These are phyloP conservation scores for Sphyrna mokarran DNA, from an alignment of 2,113 vertebrate genomes.

Conservation along the genomic window DNA sequence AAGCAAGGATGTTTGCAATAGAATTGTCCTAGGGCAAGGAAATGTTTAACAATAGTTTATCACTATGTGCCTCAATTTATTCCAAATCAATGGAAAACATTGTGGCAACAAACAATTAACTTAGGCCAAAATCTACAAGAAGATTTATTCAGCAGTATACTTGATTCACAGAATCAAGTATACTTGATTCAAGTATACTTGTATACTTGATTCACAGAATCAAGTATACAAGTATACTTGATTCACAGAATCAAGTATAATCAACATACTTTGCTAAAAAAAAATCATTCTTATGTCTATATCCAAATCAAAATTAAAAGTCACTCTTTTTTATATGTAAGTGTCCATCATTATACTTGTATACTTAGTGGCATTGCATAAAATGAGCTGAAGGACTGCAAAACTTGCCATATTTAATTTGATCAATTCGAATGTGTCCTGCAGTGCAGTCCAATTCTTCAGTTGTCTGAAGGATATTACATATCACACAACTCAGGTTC, in stretches of 20 bases:
- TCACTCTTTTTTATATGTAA: background rate
- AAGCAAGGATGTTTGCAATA: background rate
- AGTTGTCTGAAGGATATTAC: background rate
- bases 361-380: background rate
- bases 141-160: background rate
- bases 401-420: background rate
- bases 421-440: background rate
- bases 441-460: background rate
- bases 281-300: background rate
- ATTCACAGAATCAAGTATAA: background rate
- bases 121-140: background rate
- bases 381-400: background rate
- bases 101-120: background rate
- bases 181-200: too few relatives aligned
- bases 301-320: background rate
- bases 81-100: background rate
- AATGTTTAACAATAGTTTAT: background rate
- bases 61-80: background rate
- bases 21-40: background rate
- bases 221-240: too few relatives aligned
- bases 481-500: too few relatives aligned
- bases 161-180: background rate
- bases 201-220: too few relatives aligned
- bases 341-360: background rate
- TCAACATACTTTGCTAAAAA: background rate